These are phyloP conservation scores for Gouania willdenowi DNA, from an alignment of 2,797 vertebrate species.

Conservation along the genomic window DNA sequence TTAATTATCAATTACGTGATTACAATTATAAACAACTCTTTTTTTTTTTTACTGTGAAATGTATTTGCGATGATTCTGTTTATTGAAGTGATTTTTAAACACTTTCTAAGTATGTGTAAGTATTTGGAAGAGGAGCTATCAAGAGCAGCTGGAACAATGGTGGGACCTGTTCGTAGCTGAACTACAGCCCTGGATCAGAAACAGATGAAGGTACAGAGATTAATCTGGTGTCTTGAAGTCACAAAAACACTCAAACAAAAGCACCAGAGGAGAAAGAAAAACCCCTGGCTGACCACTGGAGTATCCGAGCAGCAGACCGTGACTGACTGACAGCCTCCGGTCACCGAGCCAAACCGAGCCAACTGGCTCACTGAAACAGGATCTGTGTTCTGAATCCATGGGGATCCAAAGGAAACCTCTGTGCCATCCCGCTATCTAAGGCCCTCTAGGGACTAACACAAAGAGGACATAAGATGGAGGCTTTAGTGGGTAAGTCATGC, in stretches of 20 bases:
- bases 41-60: too few species aligned
- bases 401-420: conserved; percentile 32
- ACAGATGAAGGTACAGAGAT: conserved; percentile 45
- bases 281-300: conserved; percentile 52
- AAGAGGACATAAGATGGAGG: too few species aligned
- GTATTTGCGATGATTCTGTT: too few species aligned
- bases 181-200: conserved; percentile 58
- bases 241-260: conserved; percentile 37
- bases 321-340: conserved; percentile 64
- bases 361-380: conserved; percentile 54
- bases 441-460: conserved; percentile 26
- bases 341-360: conserved; percentile 58
- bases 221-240: conserved; percentile 45
- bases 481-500: conserved; percentile 33
- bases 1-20: too few species aligned
- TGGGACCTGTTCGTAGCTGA: conserved; percentile 45
- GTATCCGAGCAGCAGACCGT: conserved; percentile 53
- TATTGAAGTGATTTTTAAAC: too few species aligned
- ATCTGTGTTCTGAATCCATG: conserved; percentile 45
- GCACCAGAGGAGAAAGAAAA: conserved; percentile 45
- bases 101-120: too few species aligned
- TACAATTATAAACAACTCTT: too few species aligned
- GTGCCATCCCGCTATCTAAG: conserved; percentile 50
- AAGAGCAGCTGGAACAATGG: conserved; percentile 27
- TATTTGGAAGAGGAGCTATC: conserved; percentile 69